Percentiles rank a stretch among this genome's conserved stretches.
Conservation (phyloP, 2,113 vertebrate species). For the Podocnemis expansa region DNA sequence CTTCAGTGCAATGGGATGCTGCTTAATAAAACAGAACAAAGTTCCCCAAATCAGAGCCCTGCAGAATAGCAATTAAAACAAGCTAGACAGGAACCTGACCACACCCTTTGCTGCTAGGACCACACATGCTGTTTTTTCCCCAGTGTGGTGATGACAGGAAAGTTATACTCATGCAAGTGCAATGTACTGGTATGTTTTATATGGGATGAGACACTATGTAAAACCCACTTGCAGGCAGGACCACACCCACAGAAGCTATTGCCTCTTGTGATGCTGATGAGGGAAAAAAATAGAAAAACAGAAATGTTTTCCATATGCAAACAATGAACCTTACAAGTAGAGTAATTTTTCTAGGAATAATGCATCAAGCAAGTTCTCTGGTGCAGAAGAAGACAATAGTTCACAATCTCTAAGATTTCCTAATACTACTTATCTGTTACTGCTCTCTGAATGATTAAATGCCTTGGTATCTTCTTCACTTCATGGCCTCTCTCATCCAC, state of each 20-base stretch:
- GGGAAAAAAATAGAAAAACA: neutral
- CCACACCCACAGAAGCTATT: neutral
- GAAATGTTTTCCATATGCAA: neutral
- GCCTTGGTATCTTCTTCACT: neutral
- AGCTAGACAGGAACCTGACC: neutral
- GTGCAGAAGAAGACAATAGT: neutral
- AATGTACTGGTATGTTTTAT: accelerated
- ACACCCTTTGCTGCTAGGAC: neutral
- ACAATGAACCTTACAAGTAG: neutral
- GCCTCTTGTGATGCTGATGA: neutral
- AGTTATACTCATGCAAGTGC: neutral
- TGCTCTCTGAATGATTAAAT: neutral
- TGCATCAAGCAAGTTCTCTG: neutral
- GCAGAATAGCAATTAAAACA: neutral
- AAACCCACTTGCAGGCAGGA: neutral
- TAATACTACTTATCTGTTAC: neutral
- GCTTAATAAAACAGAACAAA: neutral
- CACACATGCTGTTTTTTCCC: neutral
- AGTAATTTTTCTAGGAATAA: neutral
- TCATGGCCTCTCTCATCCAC: neutral
- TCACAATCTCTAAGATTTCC: neutral
- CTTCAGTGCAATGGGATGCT: accelerated
- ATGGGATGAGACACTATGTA: accelerated
- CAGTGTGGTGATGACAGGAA: neutral
- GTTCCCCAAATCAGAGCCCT: neutral